Base-by-base conservation (phyloP, 2,797 vertebrate genomes). In the Benthosema pterotum region DNA sequence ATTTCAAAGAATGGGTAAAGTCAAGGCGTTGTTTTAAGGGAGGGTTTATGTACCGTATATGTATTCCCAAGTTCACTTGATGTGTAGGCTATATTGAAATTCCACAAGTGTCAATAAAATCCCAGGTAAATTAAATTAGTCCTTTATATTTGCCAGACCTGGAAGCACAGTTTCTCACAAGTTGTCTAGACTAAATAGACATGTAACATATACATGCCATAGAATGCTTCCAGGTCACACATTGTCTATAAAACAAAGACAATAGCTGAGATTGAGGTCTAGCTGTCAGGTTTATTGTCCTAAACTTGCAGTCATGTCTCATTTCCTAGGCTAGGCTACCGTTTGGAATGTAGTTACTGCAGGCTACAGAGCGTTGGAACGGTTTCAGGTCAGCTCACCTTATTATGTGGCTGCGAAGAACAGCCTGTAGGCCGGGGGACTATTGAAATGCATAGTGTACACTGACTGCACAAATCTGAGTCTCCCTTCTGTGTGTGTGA, bases 391-490 rank as follows among this genome's bases (percentile, higher is more conserved):
- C 42, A 65, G 43, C 57, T 57, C 49, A 50, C 42, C 50, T 52
- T 62, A 42, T 71, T 32, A 55, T 51, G 49, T 48, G 47, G 38
- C 61, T 55, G 57, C 52, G 22, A 65, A 69, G 71, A 81, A 60
- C 52, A 68, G 46, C 50, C 53, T 48, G 52, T 25, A 65, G 56
- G 32, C 32, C 6, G 9, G 22, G 22, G 22, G 38, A 38, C 62
- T 32, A 64, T 58, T 78, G 52, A 78, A 73, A 77, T 80, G 69
- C 71, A 63, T 62, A 75, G 75, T 65, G 67, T 80, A 74, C 68
- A 58, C 25, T 63, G 42, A 58, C 25, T 63, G 42, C 46, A 65
- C 67, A 66, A 60, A 59, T 71, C 16, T 68, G 57, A 57, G 71
- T 57, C 63, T 64, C 43, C 56, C 18, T 28, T 25, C 32, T 67